phyloP scores from a whole-genome alignment of 1,140 invertebrate genomes.

The Heliconius nattereri region DNA sequence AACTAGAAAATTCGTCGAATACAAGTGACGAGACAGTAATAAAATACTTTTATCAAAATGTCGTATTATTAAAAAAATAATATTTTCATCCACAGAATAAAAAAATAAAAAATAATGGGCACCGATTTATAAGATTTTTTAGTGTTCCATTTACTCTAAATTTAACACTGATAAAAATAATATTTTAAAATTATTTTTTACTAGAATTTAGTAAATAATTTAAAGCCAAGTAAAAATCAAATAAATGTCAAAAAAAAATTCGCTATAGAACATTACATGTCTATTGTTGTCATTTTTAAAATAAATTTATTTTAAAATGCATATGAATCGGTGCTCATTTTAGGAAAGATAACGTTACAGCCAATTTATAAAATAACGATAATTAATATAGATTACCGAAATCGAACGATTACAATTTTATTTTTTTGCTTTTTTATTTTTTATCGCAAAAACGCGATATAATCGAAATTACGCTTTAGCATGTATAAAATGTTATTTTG shows the following conservation, averaged over 20 bases:
- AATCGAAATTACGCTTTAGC: conserved; percentile 13
- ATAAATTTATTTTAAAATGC: background rate
- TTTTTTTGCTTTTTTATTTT: background rate
- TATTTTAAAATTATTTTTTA: background rate
- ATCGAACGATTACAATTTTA: background rate
- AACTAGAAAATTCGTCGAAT: conserved; percentile 3
- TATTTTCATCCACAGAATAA: conserved; percentile 5
- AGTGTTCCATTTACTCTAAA: background rate
- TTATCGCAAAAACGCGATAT: conserved; percentile 4
- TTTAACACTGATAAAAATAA: background rate
- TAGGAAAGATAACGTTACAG: background rate
- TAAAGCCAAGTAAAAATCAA: background rate
- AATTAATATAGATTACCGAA: background rate
- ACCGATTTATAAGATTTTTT: background rate
- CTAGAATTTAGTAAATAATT: background rate
- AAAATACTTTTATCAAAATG: conserved; percentile 2
- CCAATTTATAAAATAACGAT: background rate
- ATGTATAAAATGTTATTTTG: background rate
- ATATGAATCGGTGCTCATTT: background rate
- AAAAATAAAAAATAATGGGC: background rate
- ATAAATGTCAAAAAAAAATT: background rate
- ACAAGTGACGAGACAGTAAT: background rate
- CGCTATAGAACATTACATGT: conserved; percentile 1
- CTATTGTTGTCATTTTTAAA: background rate
- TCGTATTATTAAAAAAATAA: background rate